Conservation (phyloP, 1,140 invertebrate species). For the Zelostemma sp. region DNA sequence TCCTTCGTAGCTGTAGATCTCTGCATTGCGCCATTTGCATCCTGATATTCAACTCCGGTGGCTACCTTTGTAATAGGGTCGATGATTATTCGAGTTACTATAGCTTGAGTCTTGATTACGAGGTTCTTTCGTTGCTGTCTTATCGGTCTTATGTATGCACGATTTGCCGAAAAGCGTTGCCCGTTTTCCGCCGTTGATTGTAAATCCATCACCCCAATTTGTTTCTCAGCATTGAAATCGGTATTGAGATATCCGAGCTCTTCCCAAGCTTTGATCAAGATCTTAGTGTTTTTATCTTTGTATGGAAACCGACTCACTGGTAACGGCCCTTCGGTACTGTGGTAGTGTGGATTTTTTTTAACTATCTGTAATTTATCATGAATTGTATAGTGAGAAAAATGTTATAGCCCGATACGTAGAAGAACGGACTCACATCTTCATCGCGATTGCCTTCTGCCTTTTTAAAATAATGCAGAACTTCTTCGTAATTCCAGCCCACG, state of each 20-base stretch:
- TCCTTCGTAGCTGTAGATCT: constrained; percentile 74
- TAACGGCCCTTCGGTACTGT: constrained; percentile 73
- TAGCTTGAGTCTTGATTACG: constrained; percentile 76
- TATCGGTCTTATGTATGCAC: constrained; percentile 80
- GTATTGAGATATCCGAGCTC: constrained; percentile 72
- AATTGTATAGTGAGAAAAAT: too few relatives aligned
- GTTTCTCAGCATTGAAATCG: constrained; percentile 72
- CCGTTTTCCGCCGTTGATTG: constrained; percentile 75
- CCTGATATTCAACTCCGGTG: constrained; percentile 76
- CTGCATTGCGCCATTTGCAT: constrained; percentile 65
- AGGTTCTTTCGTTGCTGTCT: constrained; percentile 79
- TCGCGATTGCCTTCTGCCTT: constrained; percentile 71
- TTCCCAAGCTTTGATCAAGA: constrained; percentile 73
- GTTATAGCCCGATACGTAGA: too few relatives aligned
- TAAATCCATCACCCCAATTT: constrained; percentile 74
- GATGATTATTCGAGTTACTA: constrained; percentile 81
- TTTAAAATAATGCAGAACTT: constrained; percentile 74
- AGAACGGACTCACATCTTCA: constrained; percentile 39
- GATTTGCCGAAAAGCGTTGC: constrained; percentile 78
- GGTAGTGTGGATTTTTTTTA: constrained; percentile 68
- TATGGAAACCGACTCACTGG: constrained; percentile 76
- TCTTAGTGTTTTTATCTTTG: constrained; percentile 71
- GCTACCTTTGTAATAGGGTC: constrained; percentile 78
- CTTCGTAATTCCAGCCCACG: constrained; percentile 75
- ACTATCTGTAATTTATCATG: constrained; percentile 45